Evolutionary conservation across 2,888 invertebrate species (phyloP).

Genomic region (Rhaphigaster nebulosa): DNA sequence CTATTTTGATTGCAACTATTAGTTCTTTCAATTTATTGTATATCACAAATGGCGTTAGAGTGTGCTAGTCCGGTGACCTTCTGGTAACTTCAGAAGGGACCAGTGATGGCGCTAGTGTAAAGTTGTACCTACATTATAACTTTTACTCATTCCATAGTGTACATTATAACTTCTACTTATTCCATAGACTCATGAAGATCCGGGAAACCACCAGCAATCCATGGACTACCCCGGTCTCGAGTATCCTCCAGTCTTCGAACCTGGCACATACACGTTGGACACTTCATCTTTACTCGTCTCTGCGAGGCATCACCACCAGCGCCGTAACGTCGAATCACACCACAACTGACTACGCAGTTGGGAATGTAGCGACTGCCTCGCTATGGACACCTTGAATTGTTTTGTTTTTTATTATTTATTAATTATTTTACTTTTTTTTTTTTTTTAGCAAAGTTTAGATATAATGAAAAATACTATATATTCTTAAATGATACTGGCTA

Average conservation of each 20-base stretch:
- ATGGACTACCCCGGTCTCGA: slow-evolving; percentile 85
- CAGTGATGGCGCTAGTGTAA: no score
- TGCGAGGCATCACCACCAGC: neutral
- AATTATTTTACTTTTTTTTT: neutral
- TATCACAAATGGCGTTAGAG: no score
- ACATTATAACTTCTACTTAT: neutral
- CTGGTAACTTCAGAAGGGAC: no score
- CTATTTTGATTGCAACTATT: no score
- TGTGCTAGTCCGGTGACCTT: no score
- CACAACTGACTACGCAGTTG: slow-evolving; percentile 7
- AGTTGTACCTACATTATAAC: no score
- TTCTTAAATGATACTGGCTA: neutral
- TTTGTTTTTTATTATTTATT: neutral
- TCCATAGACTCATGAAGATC: neutral
- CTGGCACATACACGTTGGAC: slow-evolving; percentile 83
- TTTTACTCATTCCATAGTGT: no score
- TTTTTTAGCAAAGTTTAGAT: neutral
- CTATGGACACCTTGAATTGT: neutral
- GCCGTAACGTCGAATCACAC: neutral
- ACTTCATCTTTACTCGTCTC: slow-evolving; percentile 62
- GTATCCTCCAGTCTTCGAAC: slow-evolving; percentile 88
- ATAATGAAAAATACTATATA: neutral
- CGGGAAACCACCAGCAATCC: slow-evolving; percentile 65
- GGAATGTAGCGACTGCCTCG: neutral
- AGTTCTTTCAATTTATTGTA: no score